A percentile compares a stretch with the other conserved stretches of the same genome.
Conservation (phyloP, 2,113 vertebrate genomes). For the Pantherophis guttatus region DNA sequence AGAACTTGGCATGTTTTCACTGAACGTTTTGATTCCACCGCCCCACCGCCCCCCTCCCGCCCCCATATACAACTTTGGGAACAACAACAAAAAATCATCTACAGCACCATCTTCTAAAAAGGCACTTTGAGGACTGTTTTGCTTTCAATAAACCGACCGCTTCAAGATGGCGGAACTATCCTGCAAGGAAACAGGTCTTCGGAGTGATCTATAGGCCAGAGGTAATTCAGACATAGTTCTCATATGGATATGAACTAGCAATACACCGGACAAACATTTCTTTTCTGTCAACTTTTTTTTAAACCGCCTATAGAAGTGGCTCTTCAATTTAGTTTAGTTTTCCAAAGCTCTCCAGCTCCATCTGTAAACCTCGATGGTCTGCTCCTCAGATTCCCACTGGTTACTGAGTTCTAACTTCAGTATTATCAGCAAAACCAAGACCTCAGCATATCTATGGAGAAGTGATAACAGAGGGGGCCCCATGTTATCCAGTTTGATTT, state of each 20-base stretch:
- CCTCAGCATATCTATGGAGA: slow-evolving; percentile 35
- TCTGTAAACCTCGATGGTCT: not conserved
- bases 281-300: slow-evolving; percentile 4
- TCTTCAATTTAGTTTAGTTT: slow-evolving; percentile 13
- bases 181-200: slow-evolving; percentile 52
- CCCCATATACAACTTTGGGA: slow-evolving; percentile 70
- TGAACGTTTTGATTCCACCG: slow-evolving; percentile 64
- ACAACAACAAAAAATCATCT: slow-evolving; percentile 65
- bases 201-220: slow-evolving; percentile 19
- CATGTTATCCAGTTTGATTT: not conserved
- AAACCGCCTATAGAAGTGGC: not conserved
- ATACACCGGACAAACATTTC: not conserved
- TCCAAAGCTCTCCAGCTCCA: not conserved
- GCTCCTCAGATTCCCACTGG: not conserved
- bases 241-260: not conserved
- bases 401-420: slow-evolving; percentile 37
- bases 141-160: slow-evolving; percentile 58
- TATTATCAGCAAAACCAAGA: slow-evolving; percentile 37
- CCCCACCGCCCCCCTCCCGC: not conserved
- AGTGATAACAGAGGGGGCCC: slow-evolving; percentile 25
- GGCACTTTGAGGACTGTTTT: slow-evolving; percentile 91
- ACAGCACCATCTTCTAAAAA: slow-evolving; percentile 95
- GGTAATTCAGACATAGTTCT: slow-evolving; percentile 35
- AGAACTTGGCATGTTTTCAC: slow-evolving; percentile 76
- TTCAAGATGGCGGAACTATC: slow-evolving; percentile 51